Conservation (phyloP, 2,113 vertebrate genomes). For the Pachypanchax playfairii region DNA sequence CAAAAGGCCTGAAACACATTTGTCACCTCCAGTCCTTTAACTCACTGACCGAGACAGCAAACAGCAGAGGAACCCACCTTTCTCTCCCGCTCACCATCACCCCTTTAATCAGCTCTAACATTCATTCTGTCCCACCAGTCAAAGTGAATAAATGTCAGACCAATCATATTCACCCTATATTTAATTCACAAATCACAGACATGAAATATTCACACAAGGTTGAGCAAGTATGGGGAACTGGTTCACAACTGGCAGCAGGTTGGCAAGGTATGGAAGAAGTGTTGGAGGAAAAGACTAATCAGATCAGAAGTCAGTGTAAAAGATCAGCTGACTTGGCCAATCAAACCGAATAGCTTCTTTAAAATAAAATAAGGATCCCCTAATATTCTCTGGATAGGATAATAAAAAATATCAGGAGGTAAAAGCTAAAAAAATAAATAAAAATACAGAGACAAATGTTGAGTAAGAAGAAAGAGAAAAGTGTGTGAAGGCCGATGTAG, state of each 20-base stretch:
- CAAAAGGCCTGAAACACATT: constrained; percentile 25
- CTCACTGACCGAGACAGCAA: background rate
- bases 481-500: constrained; percentile 27
- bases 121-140: constrained; percentile 37
- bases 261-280: constrained; percentile 21
- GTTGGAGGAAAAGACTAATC: background rate
- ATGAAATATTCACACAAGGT: constrained; percentile 73
- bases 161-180: constrained; percentile 60
- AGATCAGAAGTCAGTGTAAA: background rate
- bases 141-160: constrained; percentile 53
- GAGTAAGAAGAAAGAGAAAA: constrained; percentile 1
- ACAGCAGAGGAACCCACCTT: constrained; percentile 23
- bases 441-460: no score
- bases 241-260: constrained; percentile 21
- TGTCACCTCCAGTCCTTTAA: constrained; percentile 22
- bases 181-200: constrained; percentile 73
- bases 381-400: background rate
- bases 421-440: background rate
- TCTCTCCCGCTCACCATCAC: constrained; percentile 13
- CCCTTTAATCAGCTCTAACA: constrained; percentile 32
- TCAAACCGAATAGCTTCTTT: constrained; percentile 20
- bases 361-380: background rate
- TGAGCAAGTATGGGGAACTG: background rate
- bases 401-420: background rate
- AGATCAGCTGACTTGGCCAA: constrained; percentile 5